Base-by-base conservation (phyloP, 2,888 invertebrate species). In the Himalopsyche anomala region DNA sequence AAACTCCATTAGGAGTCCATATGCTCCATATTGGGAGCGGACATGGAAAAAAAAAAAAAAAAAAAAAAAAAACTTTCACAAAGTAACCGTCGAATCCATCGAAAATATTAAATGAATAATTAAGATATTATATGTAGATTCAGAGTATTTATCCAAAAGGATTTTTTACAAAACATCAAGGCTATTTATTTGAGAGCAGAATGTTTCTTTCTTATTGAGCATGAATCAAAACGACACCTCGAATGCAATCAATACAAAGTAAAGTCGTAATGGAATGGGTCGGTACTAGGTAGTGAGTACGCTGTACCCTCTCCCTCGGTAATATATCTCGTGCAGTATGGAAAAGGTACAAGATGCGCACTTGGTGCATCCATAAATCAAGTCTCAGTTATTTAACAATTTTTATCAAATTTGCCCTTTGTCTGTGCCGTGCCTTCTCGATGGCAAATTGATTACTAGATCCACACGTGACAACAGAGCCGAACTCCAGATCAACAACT, bases 381-480 rank as follows among this genome's bases (percentile, higher is more conserved):
- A 84, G 84, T 19, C 84, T 55, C 87, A 88, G 85, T 88, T 88
- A 88, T 88, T 87, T 88, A 82, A 83, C 88, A 86, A 88, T 88
- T 87, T 87, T 88, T 87, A 87, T 87, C 84, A 87, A 88, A 88
- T 88, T 87, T 87, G 87, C 84, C 81, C 86, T 83, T 87, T 88
- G 88, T 87, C 87, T 87, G 88, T 55, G 38, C 42, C 62, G 81
- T 69, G 79, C 80, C 80, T 45, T 56, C n/a, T 80, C 83, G 86
- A 86, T 86, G 86, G 83, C 38, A 81, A 85, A 83, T 85, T 87
- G 84, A 87, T 87, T 85, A 51, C 82, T 42, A 85, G 83, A 82
- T 82, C 28, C 81, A 81, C 56, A 38, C 80, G 81, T 74, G n/a
- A 74, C 36, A 82, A 84, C 84, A 84, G 84, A 28, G 84, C 17